Percentiles rank a stretch among this genome's conserved stretches.
phyloP scores from a whole-genome alignment of 2,888 invertebrate species.

The Acanthosoma haemorrhoidale region DNA sequence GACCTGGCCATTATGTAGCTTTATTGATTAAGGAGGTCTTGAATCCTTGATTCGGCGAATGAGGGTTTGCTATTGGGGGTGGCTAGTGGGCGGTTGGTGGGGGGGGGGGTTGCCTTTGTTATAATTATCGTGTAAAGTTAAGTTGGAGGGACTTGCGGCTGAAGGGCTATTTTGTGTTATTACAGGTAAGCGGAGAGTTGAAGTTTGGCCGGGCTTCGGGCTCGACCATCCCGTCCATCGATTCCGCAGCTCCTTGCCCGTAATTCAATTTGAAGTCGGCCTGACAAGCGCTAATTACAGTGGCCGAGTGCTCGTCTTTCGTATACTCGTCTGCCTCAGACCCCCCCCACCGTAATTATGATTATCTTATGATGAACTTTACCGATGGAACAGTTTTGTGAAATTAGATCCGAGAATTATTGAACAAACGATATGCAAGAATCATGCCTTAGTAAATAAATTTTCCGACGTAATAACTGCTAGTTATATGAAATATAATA shows the following conservation, averaged over 20 bases:
- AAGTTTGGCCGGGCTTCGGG: slow-evolving; percentile 14
- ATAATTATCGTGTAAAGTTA: slow-evolving; percentile 23
- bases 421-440: too few relatives aligned
- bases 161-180: slow-evolving; percentile 26
- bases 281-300: slow-evolving; percentile 18
- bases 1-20: not conserved
- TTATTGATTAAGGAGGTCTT: not conserved
- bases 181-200: slow-evolving; percentile 21
- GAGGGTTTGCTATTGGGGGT: not conserved
- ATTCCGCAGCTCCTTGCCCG: not conserved
- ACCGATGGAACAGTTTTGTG: too few relatives aligned
- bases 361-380: not conserved
- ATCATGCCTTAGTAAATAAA: too few relatives aligned
- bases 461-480: too few relatives aligned
- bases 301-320: not conserved
- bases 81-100: not conserved
- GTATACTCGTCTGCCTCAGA: not conserved
- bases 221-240: slow-evolving; percentile 16
- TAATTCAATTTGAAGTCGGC: slow-evolving; percentile 21
- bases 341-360: not conserved
- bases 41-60: not conserved
- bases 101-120: not conserved
- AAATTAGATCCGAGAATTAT: too few relatives aligned
- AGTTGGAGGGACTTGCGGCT: slow-evolving; percentile 12
- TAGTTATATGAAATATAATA: too few relatives aligned